Evolutionary conservation across 2,797 vertebrate genomes (phyloP), one percentile per base, ranked within the genome.

Genomic region (Taenioides sp.): DNA sequence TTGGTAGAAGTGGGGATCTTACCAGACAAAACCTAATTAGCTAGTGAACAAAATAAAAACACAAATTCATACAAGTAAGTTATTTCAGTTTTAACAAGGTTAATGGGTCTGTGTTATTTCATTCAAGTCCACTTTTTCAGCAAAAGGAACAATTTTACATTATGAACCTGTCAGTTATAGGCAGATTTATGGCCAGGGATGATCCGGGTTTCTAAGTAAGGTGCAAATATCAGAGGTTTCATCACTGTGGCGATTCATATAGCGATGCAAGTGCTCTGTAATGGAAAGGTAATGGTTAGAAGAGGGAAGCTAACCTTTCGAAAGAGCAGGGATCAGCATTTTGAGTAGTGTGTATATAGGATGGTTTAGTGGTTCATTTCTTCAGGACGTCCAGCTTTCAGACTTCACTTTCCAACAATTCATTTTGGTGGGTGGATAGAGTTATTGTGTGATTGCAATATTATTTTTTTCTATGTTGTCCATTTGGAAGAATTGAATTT

Each of bases 131-230:
- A 18, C 18, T 65, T 82, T 75, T 79, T 81, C 66, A 76, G 67
- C 62, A 54, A 91, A 90, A 83, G 81, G 86, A 81, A 14, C 81
- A 31, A 0, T 80, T 90, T 87, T 88, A 70, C 81, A 90, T 89
- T 67, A n/a, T 55, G 71, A 64, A 65, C 49, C 78, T 78, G 61
- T 74, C 75, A 77, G 67, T 84, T 78, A 50, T 67, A 72, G 67
- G n/a, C 43, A 18, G 57, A 62, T 62, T 28, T 28, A 76, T 11
- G 31, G 61, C 16, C 49, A 40, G 67, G 50, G 16, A 40, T 6
- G 5, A 14, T 4, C 22, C 20, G 27, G 66, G 52, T 31, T 55
- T 9, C 16, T 10, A 17, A 61, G 27, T 18, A 7, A 64, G 40
- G 61, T 66, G 37, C 31, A 40, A 54, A 43, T 58, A 47, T 58